Evolutionary conservation across 2,888 invertebrate species (phyloP).

Genomic region (Ectobius pallidus): DNA sequence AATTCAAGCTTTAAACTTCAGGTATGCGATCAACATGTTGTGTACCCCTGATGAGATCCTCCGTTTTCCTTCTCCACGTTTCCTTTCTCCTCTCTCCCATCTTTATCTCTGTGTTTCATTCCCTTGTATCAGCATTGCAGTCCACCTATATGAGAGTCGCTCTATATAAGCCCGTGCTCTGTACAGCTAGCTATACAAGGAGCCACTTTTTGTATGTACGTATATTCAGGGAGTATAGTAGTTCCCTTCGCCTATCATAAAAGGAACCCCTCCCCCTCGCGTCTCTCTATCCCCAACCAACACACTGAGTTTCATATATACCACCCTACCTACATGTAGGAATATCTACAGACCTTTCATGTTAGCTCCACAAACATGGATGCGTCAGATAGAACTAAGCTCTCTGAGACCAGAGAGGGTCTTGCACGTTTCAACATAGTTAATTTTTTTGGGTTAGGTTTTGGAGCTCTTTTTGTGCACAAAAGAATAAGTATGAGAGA

Average conservation of each 20-base stretch:
- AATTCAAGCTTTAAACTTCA: too few species aligned
- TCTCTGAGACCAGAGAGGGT: background rate
- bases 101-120: background rate
- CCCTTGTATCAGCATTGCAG: background rate
- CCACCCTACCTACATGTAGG: background rate
- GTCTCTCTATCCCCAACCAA: too few species aligned
- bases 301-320: constrained; percentile 16
- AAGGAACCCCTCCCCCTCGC: background rate
- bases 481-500: background rate
- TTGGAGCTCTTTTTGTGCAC: background rate
- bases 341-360: constrained; percentile 12
- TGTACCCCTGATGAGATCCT: too few species aligned
- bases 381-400: background rate
- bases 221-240: background rate
- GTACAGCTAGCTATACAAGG: background rate
- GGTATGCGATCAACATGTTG: too few species aligned
- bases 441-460: background rate
- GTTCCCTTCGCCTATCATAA: constrained; percentile 14
- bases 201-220: constrained; percentile 22
- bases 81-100: background rate
- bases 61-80: too few species aligned
- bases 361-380: constrained; percentile 20
- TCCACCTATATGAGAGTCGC: background rate
- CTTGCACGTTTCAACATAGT: background rate
- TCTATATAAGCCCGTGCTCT: background rate